phyloP scores from a whole-genome alignment of 2,113 vertebrate species.

The Strix uralensis region DNA sequence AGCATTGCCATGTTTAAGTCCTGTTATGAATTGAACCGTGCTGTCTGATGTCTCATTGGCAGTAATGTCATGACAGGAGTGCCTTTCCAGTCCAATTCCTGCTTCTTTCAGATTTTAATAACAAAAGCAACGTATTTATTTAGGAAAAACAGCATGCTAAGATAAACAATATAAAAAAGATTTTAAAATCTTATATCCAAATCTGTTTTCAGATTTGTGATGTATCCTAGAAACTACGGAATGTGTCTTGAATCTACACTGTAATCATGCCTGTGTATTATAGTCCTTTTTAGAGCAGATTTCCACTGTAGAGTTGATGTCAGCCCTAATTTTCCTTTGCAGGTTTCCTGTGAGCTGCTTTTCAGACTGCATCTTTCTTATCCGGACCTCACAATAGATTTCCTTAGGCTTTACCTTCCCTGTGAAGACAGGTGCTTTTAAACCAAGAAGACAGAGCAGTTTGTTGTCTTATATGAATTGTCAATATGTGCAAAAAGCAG shows the following conservation, averaged over 20 bases:
- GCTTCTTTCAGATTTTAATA: neutral
- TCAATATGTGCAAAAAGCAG: neutral
- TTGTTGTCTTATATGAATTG: neutral
- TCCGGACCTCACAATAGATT: neutral
- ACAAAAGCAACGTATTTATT: neutral
- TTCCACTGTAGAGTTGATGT: neutral
- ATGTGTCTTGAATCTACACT: neutral
- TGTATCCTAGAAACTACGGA: neutral
- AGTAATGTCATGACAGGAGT: neutral
- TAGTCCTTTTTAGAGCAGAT: neutral
- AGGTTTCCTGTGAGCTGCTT: neutral
- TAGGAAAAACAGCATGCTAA: neutral
- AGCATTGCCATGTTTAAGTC: neutral
- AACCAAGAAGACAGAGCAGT: neutral
- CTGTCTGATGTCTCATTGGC: neutral
- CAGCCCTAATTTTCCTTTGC: neutral
- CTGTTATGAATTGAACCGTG: fast-evolving
- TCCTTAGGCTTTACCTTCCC: neutral
- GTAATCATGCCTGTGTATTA: neutral
- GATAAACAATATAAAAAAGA: neutral
- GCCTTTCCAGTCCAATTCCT: neutral
- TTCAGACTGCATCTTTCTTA: constrained; percentile 12
- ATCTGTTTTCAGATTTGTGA: neutral
- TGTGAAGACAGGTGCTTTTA: neutral
- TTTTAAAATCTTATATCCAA: neutral